These are phyloP conservation scores for Drosophila cardini DNA, from an alignment of 1,140 invertebrate species.

Conservation along the genomic window DNA sequence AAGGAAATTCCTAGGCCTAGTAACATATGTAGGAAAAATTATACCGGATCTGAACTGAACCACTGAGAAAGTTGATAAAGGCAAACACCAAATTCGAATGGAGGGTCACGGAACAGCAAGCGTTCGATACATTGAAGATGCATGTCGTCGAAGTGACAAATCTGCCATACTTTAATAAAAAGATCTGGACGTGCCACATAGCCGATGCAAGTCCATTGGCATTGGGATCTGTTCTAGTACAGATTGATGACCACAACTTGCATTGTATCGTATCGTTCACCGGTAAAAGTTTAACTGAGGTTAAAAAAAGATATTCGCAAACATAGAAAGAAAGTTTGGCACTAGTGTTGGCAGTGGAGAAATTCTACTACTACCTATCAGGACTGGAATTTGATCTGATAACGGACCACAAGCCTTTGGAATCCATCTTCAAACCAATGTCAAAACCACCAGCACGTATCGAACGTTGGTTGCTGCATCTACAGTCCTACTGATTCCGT, in stretches of 20 bases:
- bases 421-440: conserved; percentile 54
- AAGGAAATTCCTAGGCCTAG: conserved; percentile 36
- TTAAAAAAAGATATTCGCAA: conserved; percentile 84
- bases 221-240: conserved; percentile 31
- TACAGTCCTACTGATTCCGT: conserved; percentile 62
- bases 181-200: conserved; percentile 19
- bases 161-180: conserved; percentile 21
- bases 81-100: conserved; percentile 16
- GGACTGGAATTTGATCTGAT: conserved; percentile 80
- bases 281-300: conserved; percentile 77
- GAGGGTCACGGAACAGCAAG: conserved; percentile 10
- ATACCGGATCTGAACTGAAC: conserved; percentile 41
- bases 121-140: conserved; percentile 32
- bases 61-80: conserved; percentile 16
- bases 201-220: conserved; percentile 49
- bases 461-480: conserved; percentile 75
- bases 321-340: conserved; percentile 80
- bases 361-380: conserved; percentile 56
- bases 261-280: conserved; percentile 22
- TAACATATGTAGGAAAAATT: conserved; percentile 44
- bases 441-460: conserved; percentile 72
- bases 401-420: conserved; percentile 82
- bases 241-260: neutral
- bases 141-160: conserved; percentile 14
- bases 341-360: conserved; percentile 74